phyloP scores from a whole-genome alignment of 2,113 vertebrate genomes.

The Gadus chalcogrammus region DNA sequence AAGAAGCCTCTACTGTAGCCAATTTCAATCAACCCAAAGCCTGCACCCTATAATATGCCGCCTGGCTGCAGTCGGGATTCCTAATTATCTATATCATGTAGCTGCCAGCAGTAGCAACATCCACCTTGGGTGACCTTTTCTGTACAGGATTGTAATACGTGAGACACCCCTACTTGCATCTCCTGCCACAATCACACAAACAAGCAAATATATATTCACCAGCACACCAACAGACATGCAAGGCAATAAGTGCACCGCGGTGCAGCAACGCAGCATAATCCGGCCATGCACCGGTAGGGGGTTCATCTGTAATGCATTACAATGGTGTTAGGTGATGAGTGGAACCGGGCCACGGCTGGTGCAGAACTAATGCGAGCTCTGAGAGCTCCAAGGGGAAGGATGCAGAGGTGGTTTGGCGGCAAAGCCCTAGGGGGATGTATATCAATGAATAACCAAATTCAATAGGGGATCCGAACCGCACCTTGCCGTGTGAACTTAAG shows the following conservation, averaged over 20 bases:
- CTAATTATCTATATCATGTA: slow-evolving; percentile 47
- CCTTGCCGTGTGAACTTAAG: slow-evolving; percentile 13
- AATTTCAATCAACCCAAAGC: slow-evolving; percentile 35
- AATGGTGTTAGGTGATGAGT: too few species aligned
- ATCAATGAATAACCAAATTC: slow-evolving; percentile 60
- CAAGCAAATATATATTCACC: not conserved
- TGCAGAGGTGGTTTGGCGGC: slow-evolving; percentile 12
- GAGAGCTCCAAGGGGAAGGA: slow-evolving; percentile 38
- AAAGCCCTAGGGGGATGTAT: slow-evolving; percentile 50
- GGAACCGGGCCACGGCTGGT: slow-evolving; percentile 27
- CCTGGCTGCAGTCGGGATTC: slow-evolving; percentile 17
- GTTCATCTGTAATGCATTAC: too few species aligned
- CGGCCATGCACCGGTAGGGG: too few species aligned
- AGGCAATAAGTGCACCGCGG: slow-evolving; percentile 12
- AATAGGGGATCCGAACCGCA: too few species aligned
- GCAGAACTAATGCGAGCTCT: slow-evolving; percentile 65
- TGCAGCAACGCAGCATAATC: slow-evolving; percentile 36
- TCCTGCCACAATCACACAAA: not conserved
- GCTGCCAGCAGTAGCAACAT: slow-evolving; percentile 40
- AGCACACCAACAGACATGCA: not conserved
- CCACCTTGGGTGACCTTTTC: slow-evolving; percentile 54
- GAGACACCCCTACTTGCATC: slow-evolving; percentile 26
- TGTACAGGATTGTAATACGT: slow-evolving; percentile 36
- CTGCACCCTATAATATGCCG: slow-evolving; percentile 30
- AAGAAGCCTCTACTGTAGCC: slow-evolving; percentile 35